Percentiles rank a stretch among this genome's conserved stretches.
phyloP scores from a whole-genome alignment of 1,140 invertebrate species.

The Varroa destructor region DNA sequence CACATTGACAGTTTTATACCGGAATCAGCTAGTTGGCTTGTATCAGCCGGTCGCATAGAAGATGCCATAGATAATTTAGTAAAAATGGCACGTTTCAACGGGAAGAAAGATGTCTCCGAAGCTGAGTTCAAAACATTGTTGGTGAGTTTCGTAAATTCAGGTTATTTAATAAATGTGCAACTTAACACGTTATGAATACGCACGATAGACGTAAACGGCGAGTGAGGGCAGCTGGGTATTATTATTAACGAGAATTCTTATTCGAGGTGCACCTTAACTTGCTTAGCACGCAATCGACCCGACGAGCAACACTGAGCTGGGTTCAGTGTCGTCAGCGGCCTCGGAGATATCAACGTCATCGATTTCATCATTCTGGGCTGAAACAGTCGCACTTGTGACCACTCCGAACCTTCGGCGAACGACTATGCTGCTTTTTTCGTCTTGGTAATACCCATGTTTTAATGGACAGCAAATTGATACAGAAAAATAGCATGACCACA shows the following conservation, averaged over 20 bases:
- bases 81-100: constrained; percentile 32
- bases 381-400: constrained; percentile 8
- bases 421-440: background rate
- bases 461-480: too few species aligned
- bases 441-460: background rate
- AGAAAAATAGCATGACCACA: too few species aligned
- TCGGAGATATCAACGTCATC: constrained; percentile 8
- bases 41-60: constrained; percentile 36
- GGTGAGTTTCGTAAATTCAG: constrained; percentile 30
- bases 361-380: constrained; percentile 15
- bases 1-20: constrained; percentile 31
- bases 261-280: too few species aligned
- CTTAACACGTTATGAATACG: background rate
- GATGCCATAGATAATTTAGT: constrained; percentile 31
- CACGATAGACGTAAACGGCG: background rate
- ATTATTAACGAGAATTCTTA: too few species aligned
- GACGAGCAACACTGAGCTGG: background rate
- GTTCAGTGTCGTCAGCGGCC: background rate
- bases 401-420: constrained; percentile 14
- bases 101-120: constrained; percentile 29
- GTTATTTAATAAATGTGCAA: background rate
- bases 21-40: constrained; percentile 37
- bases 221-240: background rate
- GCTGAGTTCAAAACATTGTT: constrained; percentile 30
- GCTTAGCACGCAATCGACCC: constrained; percentile 8